phyloP scores from a whole-genome alignment of 2,113 vertebrate species.

The Spea bombifrons region DNA sequence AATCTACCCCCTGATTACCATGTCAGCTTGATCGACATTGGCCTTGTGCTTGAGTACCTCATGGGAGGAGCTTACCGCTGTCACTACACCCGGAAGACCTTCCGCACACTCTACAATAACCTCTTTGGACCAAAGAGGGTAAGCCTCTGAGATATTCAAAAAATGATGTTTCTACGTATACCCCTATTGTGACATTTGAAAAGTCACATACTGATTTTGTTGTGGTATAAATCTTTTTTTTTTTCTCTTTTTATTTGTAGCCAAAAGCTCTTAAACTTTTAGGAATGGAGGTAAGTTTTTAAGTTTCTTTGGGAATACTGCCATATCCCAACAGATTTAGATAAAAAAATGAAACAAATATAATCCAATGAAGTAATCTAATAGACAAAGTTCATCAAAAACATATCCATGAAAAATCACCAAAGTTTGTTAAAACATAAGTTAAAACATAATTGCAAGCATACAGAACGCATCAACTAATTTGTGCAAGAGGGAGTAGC shows the following conservation, averaged over 20 bases:
- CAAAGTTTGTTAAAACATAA: too few relatives aligned
- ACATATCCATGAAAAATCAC: too few relatives aligned
- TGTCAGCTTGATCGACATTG: constrained; percentile 96
- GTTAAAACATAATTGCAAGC: too few relatives aligned
- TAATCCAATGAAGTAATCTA: too few relatives aligned
- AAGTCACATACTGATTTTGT: background rate
- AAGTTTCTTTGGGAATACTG: too few relatives aligned
- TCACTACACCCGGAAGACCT: constrained; percentile 92
- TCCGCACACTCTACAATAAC: constrained; percentile 94
- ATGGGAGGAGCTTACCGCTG: constrained; percentile 98
- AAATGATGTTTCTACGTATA: too few relatives aligned
- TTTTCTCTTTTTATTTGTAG: constrained; percentile 64
- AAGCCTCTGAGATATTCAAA: constrained; percentile 48
- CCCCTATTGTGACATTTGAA: too few relatives aligned
- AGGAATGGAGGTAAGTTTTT: constrained; percentile 88
- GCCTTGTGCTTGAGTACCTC: constrained; percentile 91
- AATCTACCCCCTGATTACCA: constrained; percentile 97
- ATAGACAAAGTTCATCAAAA: too few relatives aligned
- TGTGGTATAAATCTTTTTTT: constrained; percentile 41
- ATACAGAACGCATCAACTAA: too few relatives aligned
- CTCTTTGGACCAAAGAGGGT: constrained; percentile 96
- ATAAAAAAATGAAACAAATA: too few relatives aligned
- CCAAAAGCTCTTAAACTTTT: constrained; percentile 96
- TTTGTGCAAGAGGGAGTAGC: too few relatives aligned
- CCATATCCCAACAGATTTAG: too few relatives aligned